Percentiles rank a stretch among this genome's conserved stretches.
Evolutionary conservation across 2,113 vertebrate genomes (phyloP).

Genomic region (Ageneiosus marmoratus): DNA sequence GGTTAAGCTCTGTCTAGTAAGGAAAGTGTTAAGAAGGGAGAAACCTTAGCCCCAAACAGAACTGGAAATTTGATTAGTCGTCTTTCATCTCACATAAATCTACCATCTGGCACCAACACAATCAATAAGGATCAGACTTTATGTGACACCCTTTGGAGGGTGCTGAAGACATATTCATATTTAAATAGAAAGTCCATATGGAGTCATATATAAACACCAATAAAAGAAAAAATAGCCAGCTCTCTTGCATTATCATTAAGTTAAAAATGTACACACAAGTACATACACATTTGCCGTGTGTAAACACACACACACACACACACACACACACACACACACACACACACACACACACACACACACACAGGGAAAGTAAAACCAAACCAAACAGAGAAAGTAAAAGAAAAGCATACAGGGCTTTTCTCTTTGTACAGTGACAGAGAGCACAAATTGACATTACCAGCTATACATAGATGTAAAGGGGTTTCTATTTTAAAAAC

Average conservation of each 20-base stretch:
- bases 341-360: slow-evolving; percentile 5
- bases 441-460: slow-evolving; percentile 13
- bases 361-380: slow-evolving; percentile 2
- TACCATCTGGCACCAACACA: slow-evolving; percentile 71
- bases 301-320: slow-evolving; percentile 44
- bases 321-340: slow-evolving; percentile 27
- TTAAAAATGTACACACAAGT: slow-evolving; percentile 21
- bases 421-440: slow-evolving; percentile 7
- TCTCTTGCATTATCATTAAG: slow-evolving; percentile 9
- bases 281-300: slow-evolving; percentile 27
- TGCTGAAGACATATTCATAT: slow-evolving; percentile 39
- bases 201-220: slow-evolving; percentile 23
- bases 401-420: neutral
- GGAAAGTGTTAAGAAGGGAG: slow-evolving; percentile 72
- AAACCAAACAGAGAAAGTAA: neutral
- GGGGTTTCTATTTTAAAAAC: slow-evolving; percentile 26
- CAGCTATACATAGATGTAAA: neutral
- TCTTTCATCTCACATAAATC: slow-evolving; percentile 78
- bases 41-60: slow-evolving; percentile 71
- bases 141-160: slow-evolving; percentile 69
- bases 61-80: slow-evolving; percentile 77
- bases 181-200: slow-evolving; percentile 21
- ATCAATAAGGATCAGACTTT: slow-evolving; percentile 74
- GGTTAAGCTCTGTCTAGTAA: slow-evolving; percentile 65
- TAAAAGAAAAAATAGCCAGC: slow-evolving; percentile 11